Conservation (phyloP, 2,797 vertebrate genomes). For the Anniella stebbinsi region DNA sequence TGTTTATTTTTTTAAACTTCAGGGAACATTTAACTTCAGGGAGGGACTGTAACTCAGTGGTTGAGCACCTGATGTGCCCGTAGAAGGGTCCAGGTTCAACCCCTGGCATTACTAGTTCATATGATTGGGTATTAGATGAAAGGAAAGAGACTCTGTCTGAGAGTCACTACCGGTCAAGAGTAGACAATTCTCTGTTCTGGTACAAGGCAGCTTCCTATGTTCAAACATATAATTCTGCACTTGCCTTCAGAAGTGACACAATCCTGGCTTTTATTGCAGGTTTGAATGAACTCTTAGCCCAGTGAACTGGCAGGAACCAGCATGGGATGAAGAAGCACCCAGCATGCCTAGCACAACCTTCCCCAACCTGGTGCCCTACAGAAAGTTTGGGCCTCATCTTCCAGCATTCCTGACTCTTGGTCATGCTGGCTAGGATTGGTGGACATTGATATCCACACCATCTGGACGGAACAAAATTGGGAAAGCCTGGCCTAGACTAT, state of each 20-base stretch:
- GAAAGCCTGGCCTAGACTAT: neutral
- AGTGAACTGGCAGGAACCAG: neutral
- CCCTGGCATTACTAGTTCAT: neutral
- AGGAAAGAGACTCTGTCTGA: neutral
- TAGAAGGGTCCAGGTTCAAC: no score
- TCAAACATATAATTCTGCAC: neutral
- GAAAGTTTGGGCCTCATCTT: no score
- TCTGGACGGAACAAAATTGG: neutral
- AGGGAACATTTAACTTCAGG: neutral
- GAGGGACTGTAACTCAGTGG: neutral
- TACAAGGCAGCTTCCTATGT: neutral
- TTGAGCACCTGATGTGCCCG: no score
- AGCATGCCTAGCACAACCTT: no score
- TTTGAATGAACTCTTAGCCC: neutral
- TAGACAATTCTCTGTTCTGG: neutral
- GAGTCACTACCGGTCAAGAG: neutral
- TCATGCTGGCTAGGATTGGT: no score
- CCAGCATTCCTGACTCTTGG: no score
- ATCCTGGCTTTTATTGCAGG: neutral
- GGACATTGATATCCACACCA: neutral
- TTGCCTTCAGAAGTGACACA: neutral
- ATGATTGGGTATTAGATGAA: neutral
- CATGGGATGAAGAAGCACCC: neutral
- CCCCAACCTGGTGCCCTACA: no score
- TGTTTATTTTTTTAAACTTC: neutral